Conservation (phyloP, 2,113 vertebrate species). For the Misgurnus anguillicaudatus region DNA sequence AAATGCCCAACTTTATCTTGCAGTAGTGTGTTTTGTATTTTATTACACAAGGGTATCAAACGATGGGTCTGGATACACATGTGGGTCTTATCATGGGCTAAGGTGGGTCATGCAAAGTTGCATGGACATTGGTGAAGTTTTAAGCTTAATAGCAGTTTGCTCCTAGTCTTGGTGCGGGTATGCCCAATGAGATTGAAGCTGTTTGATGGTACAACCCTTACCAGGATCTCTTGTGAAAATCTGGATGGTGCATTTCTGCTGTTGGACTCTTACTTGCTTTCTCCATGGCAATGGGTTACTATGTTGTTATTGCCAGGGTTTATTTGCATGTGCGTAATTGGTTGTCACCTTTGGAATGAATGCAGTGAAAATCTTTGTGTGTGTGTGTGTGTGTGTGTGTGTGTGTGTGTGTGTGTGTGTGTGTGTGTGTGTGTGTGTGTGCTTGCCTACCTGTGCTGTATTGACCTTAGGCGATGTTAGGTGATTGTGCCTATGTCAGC, state of each 20-base stretch:
- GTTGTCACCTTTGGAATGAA: constrained; percentile 28
- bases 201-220: neutral
- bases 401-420: constrained; percentile 9
- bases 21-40: constrained; percentile 13
- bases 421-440: constrained; percentile 24
- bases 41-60: neutral
- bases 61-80: too few relatives aligned
- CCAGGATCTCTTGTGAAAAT: neutral
- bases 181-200: constrained; percentile 26
- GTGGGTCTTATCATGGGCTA: too few relatives aligned
- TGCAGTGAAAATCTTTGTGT: neutral
- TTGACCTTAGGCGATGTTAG: constrained; percentile 15
- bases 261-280: neutral
- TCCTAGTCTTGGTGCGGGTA: constrained; percentile 42
- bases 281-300: neutral
- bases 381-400: neutral
- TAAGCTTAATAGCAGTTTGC: neutral
- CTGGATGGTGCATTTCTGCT: constrained; percentile 29
- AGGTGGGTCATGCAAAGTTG: too few relatives aligned
- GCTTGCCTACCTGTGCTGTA: neutral
- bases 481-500: constrained; percentile 50
- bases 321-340: constrained; percentile 45
- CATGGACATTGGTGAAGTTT: constrained; percentile 25
- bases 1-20: neutral
- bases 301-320: constrained; percentile 36